A percentile compares a stretch with the other conserved stretches of the same genome.
Conservation (phyloP, 2,888 invertebrate genomes). For the Unio delphinus region DNA sequence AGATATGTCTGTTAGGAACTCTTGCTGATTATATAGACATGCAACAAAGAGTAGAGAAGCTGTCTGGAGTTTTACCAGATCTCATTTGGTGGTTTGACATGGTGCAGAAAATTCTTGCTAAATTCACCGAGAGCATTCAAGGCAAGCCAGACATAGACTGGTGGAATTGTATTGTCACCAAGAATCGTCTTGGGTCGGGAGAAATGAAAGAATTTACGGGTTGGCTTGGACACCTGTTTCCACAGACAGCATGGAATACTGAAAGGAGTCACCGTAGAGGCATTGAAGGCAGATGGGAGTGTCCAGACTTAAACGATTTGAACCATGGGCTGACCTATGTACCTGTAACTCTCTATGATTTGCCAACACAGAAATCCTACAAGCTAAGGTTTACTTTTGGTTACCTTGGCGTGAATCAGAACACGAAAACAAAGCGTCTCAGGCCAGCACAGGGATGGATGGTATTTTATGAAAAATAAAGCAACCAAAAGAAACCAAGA, state of each 20-base stretch:
- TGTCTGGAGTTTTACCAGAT: too few species aligned
- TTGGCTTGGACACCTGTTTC: neutral
- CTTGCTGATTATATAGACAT: too few species aligned
- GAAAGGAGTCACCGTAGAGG: neutral
- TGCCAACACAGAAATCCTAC: neutral
- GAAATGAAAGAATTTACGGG: neutral
- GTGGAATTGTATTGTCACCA: neutral
- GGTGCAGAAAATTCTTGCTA: neutral
- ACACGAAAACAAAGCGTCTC: neutral
- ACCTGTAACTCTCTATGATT: neutral
- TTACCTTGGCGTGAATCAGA: neutral
- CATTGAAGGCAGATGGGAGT: neutral
- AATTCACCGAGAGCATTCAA: neutral
- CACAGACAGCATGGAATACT: neutral
- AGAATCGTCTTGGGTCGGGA: neutral
- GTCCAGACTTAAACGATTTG: neutral
- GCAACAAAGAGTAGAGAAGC: too few species aligned
- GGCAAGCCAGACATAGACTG: neutral
- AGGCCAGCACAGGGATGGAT: slow-evolving; percentile 1
- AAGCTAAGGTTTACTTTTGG: neutral
- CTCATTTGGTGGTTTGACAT: neutral
- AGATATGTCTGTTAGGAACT: neutral
- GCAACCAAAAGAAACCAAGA: neutral
- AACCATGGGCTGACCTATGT: neutral
- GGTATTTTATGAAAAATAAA: neutral